Evolutionary conservation across 2,113 vertebrate species (phyloP), one percentile per base, ranked within the genome.

Genomic region (Penelope pileata): DNA sequence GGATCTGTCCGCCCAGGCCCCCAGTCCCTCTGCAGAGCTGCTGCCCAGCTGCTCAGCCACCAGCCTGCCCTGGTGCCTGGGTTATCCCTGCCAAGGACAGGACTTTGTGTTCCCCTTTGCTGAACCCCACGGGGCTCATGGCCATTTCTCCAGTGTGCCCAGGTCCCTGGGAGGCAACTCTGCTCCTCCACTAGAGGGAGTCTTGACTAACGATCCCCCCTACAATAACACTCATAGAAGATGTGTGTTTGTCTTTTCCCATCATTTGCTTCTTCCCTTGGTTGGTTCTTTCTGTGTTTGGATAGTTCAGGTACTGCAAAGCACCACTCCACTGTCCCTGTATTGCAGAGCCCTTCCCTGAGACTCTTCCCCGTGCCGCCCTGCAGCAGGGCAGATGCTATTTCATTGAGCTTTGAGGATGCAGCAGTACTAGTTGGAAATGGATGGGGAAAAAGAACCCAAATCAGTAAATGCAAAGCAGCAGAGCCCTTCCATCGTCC

Each of bases 391-490:
- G 18, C 51, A 59, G 34, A 45, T 30, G 17, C 27, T 51, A 26
- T 47, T n/a, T n/a, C 51, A 50, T 6, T 58, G 22, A n/a, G 30
- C 17, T 40, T 53, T 67, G 19, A 22, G 64, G 51, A 86, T 6
- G 64, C 58, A 42, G 51, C 50, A 48, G 32, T 7, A 23, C 40
- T 8, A n/a, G 16, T 17, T 72, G 45, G 70, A 76, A 59, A 45
- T 3, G 27, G 32, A 16, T 51, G 13, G 51, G 50, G 42, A 53
- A 45, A 47, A 34, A 36, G 19, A 1, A 40, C 7, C 34, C 9
- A 3, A 19, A 1, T 1, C 45, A 16, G 34, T 1, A 16, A 36
- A 8, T 0, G 2, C 1, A 18, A 40, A n/a, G 54, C 16, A 50
- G 67, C 60, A 62, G 38, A 42, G 32, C 12, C 0, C 34, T 10